A percentile compares a stretch with the other conserved stretches of the same genome.
phyloP scores from a whole-genome alignment of 2,888 invertebrate species.

The Chromoteleia sp. region DNA sequence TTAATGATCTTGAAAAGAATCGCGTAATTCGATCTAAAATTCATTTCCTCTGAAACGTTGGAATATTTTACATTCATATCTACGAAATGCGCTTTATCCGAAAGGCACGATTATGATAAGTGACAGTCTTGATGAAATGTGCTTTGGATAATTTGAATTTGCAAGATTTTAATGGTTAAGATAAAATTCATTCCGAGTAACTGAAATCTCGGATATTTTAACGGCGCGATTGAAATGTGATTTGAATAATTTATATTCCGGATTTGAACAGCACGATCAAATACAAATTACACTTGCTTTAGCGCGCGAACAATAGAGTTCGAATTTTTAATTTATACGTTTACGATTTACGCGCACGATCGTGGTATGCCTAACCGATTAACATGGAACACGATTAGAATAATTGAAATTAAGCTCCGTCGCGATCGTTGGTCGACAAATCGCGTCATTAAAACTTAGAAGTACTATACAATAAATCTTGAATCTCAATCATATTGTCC shows the following conservation, averaged over 20 bases:
- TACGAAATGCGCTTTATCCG: constrained; percentile 40
- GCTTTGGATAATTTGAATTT: constrained; percentile 56
- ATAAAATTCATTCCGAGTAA: constrained; percentile 51
- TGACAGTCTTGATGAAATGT: constrained; percentile 63
- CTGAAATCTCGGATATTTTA: constrained; percentile 54
- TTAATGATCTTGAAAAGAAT: constrained; percentile 17
- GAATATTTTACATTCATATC: constrained; percentile 56
- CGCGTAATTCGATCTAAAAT: constrained; percentile 45
- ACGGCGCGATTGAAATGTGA: constrained; percentile 45
- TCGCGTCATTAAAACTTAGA: constrained; percentile 3
- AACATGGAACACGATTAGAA: not conserved
- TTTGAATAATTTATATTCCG: constrained; percentile 53
- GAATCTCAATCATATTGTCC: constrained; percentile 19
- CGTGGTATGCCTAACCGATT: not conserved
- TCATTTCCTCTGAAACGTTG: constrained; percentile 34
- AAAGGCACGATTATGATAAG: constrained; percentile 61
- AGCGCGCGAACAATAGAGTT: not conserved
- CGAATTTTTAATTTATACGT: not conserved
- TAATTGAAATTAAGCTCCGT: constrained; percentile 7
- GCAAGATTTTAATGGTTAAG: constrained; percentile 64
- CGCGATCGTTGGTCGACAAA: not conserved
- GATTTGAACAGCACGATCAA: constrained; percentile 32
- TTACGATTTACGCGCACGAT: not conserved
- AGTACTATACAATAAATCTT: constrained; percentile 16
- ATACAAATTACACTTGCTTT: constrained; percentile 37